Base-by-base conservation (phyloP, 2,113 vertebrate genomes). In the Zosterops hypoxanthus region DNA sequence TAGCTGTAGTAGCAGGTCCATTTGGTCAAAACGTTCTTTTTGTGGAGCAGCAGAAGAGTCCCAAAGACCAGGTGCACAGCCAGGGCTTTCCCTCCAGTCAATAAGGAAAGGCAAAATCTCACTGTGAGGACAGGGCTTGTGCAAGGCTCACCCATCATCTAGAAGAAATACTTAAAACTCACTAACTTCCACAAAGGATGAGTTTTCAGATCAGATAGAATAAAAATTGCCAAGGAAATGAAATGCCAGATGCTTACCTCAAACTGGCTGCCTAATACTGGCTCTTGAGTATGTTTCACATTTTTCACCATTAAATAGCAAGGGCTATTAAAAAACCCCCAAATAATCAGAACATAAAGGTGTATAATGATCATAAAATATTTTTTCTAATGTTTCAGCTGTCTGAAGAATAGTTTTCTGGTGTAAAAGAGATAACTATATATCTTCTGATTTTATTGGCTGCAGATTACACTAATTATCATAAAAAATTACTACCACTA, bases 401-500 rank as follows among this genome's bases (percentile, higher is more conserved):
- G 95, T 92, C 94, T 88, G 89, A 92, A 96, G 96, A 97, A 97
- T 92, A 96, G 90, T 98, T 98, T 97, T 96, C 97, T 96, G 94
- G 88, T 94, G 88, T 94, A 96, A 98, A 97, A 98, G 97, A 98
- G 96, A 98, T 95, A 97, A 97, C 97, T 96, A 98, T 98, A 98
- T 98, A 98, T 98, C 98, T 98, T 97, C 94, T 6, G 73, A 86
- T 96, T 98, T 98, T 98, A 98, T 98, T 97, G 97, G 97, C 97
- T 98, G 97, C 94, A 97, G 98, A 98, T 98, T 98, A 98, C 97
- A 95, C 98, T 98, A 98, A 98, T 98, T 97, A 98, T 98, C 97
- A 98, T 98, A 98, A 98, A 98, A 98, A 98, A 98, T 98, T 98
- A 98, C 95, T 97, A 85, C 98, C 72, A 84, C 98, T 98, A 98